Base-by-base conservation (phyloP, 2,113 vertebrate species). In the Chrysochloris asiatica region DNA sequence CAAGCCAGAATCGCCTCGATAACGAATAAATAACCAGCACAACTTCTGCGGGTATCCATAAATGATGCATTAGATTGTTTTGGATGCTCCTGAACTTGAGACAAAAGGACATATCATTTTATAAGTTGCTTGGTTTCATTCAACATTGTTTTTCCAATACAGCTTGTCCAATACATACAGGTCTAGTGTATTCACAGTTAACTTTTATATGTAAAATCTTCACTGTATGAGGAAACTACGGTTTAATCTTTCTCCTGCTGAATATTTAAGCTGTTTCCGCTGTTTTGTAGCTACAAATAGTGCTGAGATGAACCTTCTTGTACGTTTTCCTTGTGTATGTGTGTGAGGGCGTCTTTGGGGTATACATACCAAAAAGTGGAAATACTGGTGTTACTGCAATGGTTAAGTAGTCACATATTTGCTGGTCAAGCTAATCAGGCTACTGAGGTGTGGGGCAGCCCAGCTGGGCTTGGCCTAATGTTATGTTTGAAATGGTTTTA, bases 71-170 rank as follows among this genome's bases (percentile, higher is more conserved):
- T 21, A n/a, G 47, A 38, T 28, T 86, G 14, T 65, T 90, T 72
- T 75, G 30, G 71, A 16, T 80, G 72, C 50, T 63, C 59, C 73
- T 77, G 36, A 95, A 77, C 54, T 63, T 76, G 45, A 52, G 61
- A 47, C 45, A n/a, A 92, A 21, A 43, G 69, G 59, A 65, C 16
- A 26, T 67, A 38, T 33, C 6, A 26, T 72, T 72, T 92, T 45
- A 72, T 26, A 71, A 77, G 26, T 52, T 88, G 28, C 10, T 77
- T 85, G 9, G 80, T 82, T n/a, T 79, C 30, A 61, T 83, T 24
- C 45, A 65, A 81, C 61, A 48, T 47, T 21, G 22, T 47, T 71
- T 36, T 75, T 19, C 14, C 13, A 48, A 11, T 91, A 54, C 56
- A 65, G 41, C 86, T 41, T 93, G 59, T 67, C 21, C 47, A 56